A percentile compares a stretch with the other conserved stretches of the same genome.
phyloP scores from a whole-genome alignment of 2,113 vertebrate species.

The Tragelaphus strepsiceros region DNA sequence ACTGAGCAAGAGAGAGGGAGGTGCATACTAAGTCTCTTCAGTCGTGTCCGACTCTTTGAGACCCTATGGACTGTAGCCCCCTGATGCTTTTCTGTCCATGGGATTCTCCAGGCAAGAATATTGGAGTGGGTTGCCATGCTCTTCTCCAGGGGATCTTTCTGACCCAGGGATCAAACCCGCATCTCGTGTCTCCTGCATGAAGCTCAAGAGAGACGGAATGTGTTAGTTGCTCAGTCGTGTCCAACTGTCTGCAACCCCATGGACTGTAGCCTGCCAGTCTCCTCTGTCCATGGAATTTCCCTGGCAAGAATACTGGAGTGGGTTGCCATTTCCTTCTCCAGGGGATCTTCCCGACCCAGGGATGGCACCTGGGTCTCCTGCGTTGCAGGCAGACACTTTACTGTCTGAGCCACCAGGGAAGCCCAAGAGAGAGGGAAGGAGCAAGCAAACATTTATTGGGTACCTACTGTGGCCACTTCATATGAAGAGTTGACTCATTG shows the following conservation, averaged over 20 bases:
- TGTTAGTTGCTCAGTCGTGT: background rate
- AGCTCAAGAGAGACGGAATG: background rate
- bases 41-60: background rate
- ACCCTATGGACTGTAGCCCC: background rate
- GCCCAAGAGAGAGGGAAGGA: background rate
- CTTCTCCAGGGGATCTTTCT: background rate
- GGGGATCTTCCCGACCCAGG: background rate
- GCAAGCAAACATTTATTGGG: background rate
- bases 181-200: background rate
- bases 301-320: background rate
- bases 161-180: background rate
- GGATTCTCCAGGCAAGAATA: background rate
- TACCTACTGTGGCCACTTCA: background rate
- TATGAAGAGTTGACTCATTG: too few species aligned
- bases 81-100: background rate
- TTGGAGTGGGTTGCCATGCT: background rate
- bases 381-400: background rate
- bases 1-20: background rate
- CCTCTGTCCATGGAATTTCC: background rate
- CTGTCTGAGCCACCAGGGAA: background rate
- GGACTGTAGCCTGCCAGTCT: background rate
- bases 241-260: background rate
- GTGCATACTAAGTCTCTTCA: background rate
- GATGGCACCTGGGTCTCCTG: background rate
- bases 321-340: background rate